These are phyloP conservation scores for Cygnus olor DNA, from an alignment of 2,797 vertebrate species.

Conservation along the genomic window DNA sequence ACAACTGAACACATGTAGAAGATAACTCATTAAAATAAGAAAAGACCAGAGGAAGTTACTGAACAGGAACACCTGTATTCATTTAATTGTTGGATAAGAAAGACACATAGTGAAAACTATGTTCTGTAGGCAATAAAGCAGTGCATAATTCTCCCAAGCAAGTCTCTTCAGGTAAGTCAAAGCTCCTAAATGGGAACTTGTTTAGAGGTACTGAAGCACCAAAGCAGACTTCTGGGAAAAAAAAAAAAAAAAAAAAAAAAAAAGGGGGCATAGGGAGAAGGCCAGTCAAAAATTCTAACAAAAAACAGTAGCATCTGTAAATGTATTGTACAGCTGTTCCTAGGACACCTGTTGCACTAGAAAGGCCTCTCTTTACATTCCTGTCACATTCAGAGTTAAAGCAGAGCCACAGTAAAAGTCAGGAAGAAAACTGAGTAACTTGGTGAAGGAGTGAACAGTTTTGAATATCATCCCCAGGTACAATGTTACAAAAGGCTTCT, in stretches of 20 bases:
- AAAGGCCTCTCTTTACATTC: not conserved
- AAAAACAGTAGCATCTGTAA: not conserved
- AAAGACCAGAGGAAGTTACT: not conserved
- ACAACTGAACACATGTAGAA: not conserved
- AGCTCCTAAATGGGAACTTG: not conserved
- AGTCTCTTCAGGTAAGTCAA: not conserved
- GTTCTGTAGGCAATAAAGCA: rapidly evolving
- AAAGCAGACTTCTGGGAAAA: not conserved
- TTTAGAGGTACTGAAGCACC: not conserved
- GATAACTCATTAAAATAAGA: not conserved
- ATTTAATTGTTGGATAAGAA: not conserved
- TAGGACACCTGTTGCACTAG: not conserved
- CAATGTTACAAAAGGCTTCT: not conserved
- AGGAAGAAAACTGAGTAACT: not conserved
- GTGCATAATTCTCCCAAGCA: not conserved
- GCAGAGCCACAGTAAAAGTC: not conserved
- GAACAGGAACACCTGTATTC: not conserved
- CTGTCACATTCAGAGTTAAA: not conserved
- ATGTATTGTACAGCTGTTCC: not conserved
- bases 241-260: not conserved
- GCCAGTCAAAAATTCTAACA: not conserved
- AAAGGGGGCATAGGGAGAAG: not conserved
- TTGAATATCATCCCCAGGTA: not conserved
- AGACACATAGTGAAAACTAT: not conserved
- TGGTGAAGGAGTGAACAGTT: not conserved